Evolutionary conservation across 2,888 invertebrate genomes (phyloP).

Genomic region (Dendrolimus pini): DNA sequence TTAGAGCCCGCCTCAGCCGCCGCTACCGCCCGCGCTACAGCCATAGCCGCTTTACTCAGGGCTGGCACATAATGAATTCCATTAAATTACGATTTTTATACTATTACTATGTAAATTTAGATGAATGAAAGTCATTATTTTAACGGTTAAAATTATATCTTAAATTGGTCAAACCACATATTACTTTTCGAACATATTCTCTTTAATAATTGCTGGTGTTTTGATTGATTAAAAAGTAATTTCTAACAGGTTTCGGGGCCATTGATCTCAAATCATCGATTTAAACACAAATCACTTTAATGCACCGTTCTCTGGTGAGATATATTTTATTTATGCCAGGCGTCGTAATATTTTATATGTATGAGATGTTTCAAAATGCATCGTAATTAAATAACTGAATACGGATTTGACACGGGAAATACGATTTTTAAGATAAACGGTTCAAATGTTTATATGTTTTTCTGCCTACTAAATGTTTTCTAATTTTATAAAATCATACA

Average conservation of each 20-base stretch:
- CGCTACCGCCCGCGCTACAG: not conserved
- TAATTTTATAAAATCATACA: too few species aligned
- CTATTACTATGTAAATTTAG: not conserved
- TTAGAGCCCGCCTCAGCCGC: slow-evolving; percentile 12
- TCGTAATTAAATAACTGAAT: slow-evolving; percentile 5
- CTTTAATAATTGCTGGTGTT: slow-evolving; percentile 6
- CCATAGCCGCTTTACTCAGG: not conserved
- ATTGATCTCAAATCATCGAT: slow-evolving; percentile 34
- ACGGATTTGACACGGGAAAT: slow-evolving; percentile 1
- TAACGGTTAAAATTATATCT: not conserved
- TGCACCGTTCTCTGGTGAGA: slow-evolving; percentile 14
- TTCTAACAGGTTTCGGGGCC: slow-evolving; percentile 34
- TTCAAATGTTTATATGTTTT: too few species aligned
- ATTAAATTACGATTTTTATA: not conserved
- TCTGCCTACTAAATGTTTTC: too few species aligned
- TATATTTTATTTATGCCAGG: slow-evolving; percentile 7
- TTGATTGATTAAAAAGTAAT: slow-evolving; percentile 18
- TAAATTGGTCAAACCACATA: not conserved
- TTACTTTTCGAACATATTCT: not conserved
- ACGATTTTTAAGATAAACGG: not conserved
- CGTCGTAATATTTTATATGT: slow-evolving; percentile 7
- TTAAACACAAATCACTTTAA: slow-evolving; percentile 25
- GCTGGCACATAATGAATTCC: not conserved
- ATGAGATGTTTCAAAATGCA: slow-evolving; percentile 3
- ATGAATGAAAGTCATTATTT: not conserved